Evolutionary conservation across 2,888 invertebrate species (phyloP).

Genomic region (Leucophenga maculata): DNA sequence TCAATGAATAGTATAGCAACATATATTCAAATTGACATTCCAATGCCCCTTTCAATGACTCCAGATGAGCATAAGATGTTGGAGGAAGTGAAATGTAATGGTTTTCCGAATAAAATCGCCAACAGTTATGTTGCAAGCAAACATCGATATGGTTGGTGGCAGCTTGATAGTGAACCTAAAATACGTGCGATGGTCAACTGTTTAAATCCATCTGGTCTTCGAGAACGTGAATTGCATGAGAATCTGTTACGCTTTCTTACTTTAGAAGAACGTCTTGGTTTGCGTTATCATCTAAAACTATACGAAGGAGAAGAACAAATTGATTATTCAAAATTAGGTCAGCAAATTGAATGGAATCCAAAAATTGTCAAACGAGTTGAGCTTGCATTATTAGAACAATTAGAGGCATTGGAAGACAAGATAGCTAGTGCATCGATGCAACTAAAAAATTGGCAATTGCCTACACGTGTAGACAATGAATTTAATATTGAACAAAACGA

Average conservation of each 20-base stretch:
- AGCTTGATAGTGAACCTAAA: slow-evolving; percentile 83
- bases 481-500: slow-evolving; percentile 74
- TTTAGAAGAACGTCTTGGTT: slow-evolving; percentile 67
- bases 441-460: slow-evolving; percentile 90
- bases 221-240: slow-evolving; percentile 89
- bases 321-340: slow-evolving; percentile 65
- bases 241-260: slow-evolving; percentile 77
- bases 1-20: slow-evolving; percentile 74
- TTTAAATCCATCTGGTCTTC: slow-evolving; percentile 88
- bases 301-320: slow-evolving; percentile 38
- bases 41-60: slow-evolving; percentile 85
- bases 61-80: slow-evolving; percentile 83
- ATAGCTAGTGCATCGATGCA: slow-evolving; percentile 91
- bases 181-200: slow-evolving; percentile 80
- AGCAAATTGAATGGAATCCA: slow-evolving; percentile 70
- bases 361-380: slow-evolving; percentile 86
- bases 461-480: slow-evolving; percentile 75
- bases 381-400: slow-evolving; percentile 83
- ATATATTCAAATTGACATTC: slow-evolving; percentile 85
- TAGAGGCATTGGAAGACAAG: slow-evolving; percentile 91
- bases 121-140: slow-evolving; percentile 79
- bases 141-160: slow-evolving; percentile 92
- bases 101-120: slow-evolving; percentile 80
- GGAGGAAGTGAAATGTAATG: slow-evolving; percentile 76
- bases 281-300: slow-evolving; percentile 61